Evolutionary conservation across 2,113 vertebrate species (phyloP).

Genomic region (Naja naja): DNA sequence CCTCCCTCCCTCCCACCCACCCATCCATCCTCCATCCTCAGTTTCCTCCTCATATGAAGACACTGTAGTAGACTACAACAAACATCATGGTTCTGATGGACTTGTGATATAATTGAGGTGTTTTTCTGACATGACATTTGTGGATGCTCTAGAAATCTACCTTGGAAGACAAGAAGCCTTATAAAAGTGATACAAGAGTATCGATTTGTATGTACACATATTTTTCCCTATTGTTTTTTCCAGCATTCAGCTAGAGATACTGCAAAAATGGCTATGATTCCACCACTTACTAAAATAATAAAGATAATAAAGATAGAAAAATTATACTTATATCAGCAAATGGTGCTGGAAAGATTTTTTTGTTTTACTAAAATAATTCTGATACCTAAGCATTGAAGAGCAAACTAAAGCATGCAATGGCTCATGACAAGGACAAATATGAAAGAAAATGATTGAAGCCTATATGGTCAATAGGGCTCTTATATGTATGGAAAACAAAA

Average conservation of each 20-base stretch:
- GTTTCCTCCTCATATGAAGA: neutral
- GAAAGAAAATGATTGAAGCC: conserved; percentile 13
- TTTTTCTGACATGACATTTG: neutral
- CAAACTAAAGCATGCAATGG: neutral
- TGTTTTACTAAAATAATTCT: neutral
- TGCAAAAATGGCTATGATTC: neutral
- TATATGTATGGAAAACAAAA: neutral
- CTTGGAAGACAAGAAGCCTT: neutral
- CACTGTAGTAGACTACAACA: neutral
- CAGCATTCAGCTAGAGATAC: neutral
- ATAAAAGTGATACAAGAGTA: neutral
- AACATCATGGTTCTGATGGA: neutral
- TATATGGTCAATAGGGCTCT: neutral
- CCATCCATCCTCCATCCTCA: neutral
- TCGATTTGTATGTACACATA: neutral
- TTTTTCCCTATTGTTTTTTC: neutral
- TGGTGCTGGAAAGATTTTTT: neutral
- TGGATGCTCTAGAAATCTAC: neutral
- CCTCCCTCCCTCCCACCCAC: no score
- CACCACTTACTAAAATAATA: neutral
- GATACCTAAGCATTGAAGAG: neutral
- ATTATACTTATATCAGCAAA: neutral
- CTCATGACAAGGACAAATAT: conserved; percentile 4
- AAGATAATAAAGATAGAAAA: conserved; percentile 28
- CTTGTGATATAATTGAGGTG: neutral